Base-by-base conservation (phyloP, 2,797 vertebrate species). In the Todus mexicanus region DNA sequence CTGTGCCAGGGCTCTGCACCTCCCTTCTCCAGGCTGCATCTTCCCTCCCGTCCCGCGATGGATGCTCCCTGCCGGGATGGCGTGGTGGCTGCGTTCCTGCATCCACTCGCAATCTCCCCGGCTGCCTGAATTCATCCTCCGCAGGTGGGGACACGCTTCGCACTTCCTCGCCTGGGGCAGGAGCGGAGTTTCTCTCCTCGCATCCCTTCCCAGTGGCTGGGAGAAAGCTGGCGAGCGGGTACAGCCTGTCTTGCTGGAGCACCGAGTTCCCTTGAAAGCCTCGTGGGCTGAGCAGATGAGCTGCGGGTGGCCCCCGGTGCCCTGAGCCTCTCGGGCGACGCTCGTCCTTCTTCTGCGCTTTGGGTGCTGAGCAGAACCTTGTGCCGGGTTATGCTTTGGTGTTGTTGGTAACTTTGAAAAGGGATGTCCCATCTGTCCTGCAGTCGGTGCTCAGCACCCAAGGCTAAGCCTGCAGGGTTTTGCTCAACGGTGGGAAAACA, bases 211-310 rank as follows among this genome's bases (percentile, higher is more conserved):
- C 65, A 20, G 40, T 40, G 17, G 29, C 61, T 25, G 90, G 72
- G 56, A 80, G 42, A 84, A 95, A 95, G 94, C 35, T 0, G 95
- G 72, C 4, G 42, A 95, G 95, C 92, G 61, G 85, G 95, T 90
- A 27, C 81, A 94, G 92, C 93, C 94, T 73, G 95, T 94, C 92
- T 7, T 17, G 11, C 94, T 25, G 77, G 85, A 90, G 92, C 77
- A 9, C 63, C 64, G 10, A 6, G 85, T 74, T 93, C 81, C 72
- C 87, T 25, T 43, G 57, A 73, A 66, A 84, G 79, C 79, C 68
- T 66, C 6, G 3, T 5, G 16, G 40, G 65, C 51, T 8, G 6
- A 4, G 72, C 22, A 9, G 64, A 42, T 0, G 7, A 72, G 89
- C 75, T 75, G 42, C 0, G 7, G 74, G 43, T 71, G 74, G 37